These are phyloP conservation scores for Tursiops truncatus DNA, from an alignment of 2,113 vertebrate species.

Conservation along the genomic window DNA sequence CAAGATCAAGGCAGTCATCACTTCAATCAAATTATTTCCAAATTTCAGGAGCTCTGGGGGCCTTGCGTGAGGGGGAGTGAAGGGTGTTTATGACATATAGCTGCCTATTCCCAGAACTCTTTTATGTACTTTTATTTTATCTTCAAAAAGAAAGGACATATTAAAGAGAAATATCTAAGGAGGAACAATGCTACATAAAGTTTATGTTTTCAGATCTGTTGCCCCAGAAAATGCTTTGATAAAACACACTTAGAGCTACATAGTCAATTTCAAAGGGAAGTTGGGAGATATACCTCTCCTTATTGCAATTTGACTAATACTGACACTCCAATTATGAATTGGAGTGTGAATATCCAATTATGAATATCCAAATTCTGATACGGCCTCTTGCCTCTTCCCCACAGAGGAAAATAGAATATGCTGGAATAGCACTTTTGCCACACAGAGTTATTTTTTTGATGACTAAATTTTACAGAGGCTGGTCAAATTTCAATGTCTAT, in stretches of 20 bases:
- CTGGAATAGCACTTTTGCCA: neutral
- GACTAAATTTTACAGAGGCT: constrained; percentile 43
- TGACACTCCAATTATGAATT: neutral
- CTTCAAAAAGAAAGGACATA: constrained; percentile 74
- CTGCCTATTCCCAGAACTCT: constrained; percentile 68
- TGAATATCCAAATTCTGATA: constrained; percentile 20
- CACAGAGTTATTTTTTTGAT: neutral
- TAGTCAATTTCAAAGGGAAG: constrained; percentile 68
- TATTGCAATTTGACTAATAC: neutral
- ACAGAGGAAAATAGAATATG: neutral
- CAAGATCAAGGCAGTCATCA: constrained; percentile 66
- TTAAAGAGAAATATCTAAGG: constrained; percentile 72
- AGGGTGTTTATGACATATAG: constrained; percentile 70
- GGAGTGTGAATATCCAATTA: neutral
- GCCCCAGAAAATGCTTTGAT: constrained; percentile 76
- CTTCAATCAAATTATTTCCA: constrained; percentile 69
- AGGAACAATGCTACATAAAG: constrained; percentile 72
- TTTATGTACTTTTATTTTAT: constrained; percentile 75
- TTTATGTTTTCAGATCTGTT: constrained; percentile 76
- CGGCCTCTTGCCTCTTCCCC: neutral
- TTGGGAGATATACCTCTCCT: constrained; percentile 16
- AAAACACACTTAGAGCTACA: constrained; percentile 64
- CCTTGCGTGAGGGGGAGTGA: constrained; percentile 18
- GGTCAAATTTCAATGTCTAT: constrained; percentile 28
- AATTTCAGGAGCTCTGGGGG: constrained; percentile 52